Base-by-base conservation (phyloP, 2,888 invertebrate genomes). In the Polyommatus iphigenia region DNA sequence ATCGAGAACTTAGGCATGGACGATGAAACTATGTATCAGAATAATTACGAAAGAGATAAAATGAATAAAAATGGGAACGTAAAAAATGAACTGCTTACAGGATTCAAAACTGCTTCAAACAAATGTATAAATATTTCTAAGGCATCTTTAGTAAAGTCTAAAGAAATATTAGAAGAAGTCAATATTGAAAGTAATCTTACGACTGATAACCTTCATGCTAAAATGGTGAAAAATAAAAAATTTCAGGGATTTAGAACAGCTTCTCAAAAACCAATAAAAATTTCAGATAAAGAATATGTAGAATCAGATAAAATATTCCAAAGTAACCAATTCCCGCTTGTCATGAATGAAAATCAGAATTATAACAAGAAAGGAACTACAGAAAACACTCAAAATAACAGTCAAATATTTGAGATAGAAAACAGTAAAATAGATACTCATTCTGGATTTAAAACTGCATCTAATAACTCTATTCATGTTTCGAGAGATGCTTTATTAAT, bases 91-190 rank as follows among this genome's bases (percentile, higher is more conserved):
- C 29, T 67, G 29, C 29, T 79, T 62, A 18, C 76, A 62, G 86
- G 86, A 62, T 90, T 90, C 80, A 83, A 85, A 81, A 87, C 88
- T 8, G 89, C 87, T 41, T 86, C 84, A 80, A 88, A 89, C 20
- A 88, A 87, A 83, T 82, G 82, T n/a, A 85, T 91, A 18, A 78
- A 80, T 72, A 81, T 88, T 77, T 86, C 86, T 13, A 83, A 85
- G 41, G 79, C 80, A 72, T 81, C 86, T 29, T 71, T 82, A 57
- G 78, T 76, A 15, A 85, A 82, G 82, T 83, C 82, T 20, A 85
- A 84, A 77, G 80, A 81, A 46, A 75, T 87, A 7, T 82, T 84
- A 78, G 79, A 83, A 59, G 81, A 82, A 59, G 13, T 29, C 13
- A 13, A 29, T 67, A 29, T 67, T 13, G 29, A 67, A 67, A 67